Evolutionary conservation across 1,140 invertebrate species (phyloP).

Genomic region (Battus philenor): DNA sequence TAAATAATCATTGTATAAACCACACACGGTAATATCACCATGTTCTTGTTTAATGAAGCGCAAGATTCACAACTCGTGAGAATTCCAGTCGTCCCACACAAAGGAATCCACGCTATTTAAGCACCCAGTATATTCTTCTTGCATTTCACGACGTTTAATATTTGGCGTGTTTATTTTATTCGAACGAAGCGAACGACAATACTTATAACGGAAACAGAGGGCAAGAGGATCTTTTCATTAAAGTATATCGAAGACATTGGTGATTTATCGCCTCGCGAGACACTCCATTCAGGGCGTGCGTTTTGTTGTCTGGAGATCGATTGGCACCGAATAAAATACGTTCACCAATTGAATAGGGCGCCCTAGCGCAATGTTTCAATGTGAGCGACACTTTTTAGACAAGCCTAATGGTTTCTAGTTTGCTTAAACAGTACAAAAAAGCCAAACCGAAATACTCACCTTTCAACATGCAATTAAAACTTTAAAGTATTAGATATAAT

Average conservation of each 20-base stretch:
- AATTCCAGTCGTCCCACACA: constrained; percentile 8
- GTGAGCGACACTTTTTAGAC: constrained; percentile 66
- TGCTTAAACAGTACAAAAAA: too few species aligned
- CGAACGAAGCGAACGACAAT: constrained; percentile 14
- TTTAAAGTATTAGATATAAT: too few species aligned
- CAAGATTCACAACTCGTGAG: constrained; percentile 6
- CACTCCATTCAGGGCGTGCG: constrained; percentile 59
- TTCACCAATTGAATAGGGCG: constrained; percentile 67
- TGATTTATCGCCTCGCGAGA: constrained; percentile 65
- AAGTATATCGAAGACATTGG: constrained; percentile 54
- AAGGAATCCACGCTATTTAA: constrained; percentile 12
- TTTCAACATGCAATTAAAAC: too few species aligned
- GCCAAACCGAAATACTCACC: too few species aligned
- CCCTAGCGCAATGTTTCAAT: constrained; percentile 64
- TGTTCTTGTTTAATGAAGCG: constrained; percentile 7
- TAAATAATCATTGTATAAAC: neutral
- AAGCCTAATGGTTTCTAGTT: constrained; percentile 66
- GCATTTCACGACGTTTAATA: constrained; percentile 13
- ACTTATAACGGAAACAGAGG: constrained; percentile 19
- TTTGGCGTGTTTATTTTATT: constrained; percentile 19
- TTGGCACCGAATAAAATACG: constrained; percentile 70
- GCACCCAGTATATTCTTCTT: constrained; percentile 9
- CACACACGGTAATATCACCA: neutral
- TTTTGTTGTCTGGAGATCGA: constrained; percentile 72
- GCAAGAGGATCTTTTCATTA: constrained; percentile 61